These are phyloP conservation scores for Corvus moneduloides DNA, from an alignment of 2,113 vertebrate species.

Conservation along the genomic window DNA sequence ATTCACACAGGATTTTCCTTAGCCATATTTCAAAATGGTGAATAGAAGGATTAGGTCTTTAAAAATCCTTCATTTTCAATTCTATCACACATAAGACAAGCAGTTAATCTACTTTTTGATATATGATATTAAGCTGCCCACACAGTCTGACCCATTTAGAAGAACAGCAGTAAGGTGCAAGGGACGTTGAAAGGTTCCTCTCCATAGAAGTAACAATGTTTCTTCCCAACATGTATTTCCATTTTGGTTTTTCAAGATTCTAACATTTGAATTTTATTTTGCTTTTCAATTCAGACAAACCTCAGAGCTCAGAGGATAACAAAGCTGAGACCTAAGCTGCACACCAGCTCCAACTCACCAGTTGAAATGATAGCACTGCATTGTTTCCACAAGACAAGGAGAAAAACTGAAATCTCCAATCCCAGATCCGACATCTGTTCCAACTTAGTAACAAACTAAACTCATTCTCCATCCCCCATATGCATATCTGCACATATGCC, in stretches of 20 bases:
- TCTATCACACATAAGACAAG: neutral
- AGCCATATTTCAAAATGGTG: neutral
- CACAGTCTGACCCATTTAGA: neutral
- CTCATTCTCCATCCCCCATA: neutral
- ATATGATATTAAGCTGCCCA: neutral
- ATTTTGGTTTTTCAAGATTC: neutral
- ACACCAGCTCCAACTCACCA: neutral
- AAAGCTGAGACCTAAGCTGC: neutral
- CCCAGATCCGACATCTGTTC: slow-evolving; percentile 30
- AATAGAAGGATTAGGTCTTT: neutral
- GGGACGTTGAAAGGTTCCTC: neutral
- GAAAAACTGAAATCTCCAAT: neutral
- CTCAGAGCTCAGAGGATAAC: neutral
- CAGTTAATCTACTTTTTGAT: neutral
- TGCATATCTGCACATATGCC: neutral
- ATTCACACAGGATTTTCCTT: neutral
- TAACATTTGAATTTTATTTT: neutral
- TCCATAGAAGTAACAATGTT: neutral
- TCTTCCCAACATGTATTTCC: neutral
- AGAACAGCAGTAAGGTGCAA: neutral
- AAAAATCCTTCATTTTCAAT: neutral
- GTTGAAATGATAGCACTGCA: neutral
- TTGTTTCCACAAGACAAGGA: slow-evolving; percentile 5
- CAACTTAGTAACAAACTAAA: slow-evolving; percentile 43
- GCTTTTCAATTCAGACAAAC: neutral